Evolutionary conservation across 30 jellyfish, hydroid and myxozoan species (phyloP).

Genomic region (Catostylus mosaicus): DNA sequence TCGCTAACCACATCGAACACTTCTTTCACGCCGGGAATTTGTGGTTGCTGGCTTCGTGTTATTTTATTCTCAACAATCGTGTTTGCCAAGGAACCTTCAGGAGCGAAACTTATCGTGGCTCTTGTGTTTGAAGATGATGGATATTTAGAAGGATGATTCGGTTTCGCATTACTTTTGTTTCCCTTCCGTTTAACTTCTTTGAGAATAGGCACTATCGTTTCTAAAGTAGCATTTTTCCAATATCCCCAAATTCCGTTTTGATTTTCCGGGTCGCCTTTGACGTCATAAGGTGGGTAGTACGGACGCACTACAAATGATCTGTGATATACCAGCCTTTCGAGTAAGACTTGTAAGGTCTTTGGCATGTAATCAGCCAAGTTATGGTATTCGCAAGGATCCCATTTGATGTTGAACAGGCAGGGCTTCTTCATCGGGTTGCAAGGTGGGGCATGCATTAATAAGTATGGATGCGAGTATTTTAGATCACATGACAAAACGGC

Average conservation of each 20-base stretch:
- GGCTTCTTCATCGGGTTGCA: constrained; percentile 98
- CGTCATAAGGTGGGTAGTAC: constrained; percentile 78
- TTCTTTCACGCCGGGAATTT: constrained; percentile 44
- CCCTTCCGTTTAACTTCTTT: constrained; percentile 26
- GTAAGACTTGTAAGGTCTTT: constrained; percentile 83
- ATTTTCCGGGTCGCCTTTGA: constrained; percentile 87
- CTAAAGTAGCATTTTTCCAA: constrained; percentile 76
- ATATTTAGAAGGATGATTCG: neutral
- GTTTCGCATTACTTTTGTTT: neutral
- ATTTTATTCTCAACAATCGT: constrained; percentile 24
- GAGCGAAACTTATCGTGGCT: constrained; percentile 55
- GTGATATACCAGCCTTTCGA: constrained; percentile 79
- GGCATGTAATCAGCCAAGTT: constrained; percentile 99
- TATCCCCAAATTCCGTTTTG: constrained; percentile 92
- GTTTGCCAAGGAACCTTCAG: constrained; percentile 24
- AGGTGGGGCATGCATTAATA: constrained; percentile 98
- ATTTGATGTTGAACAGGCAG: constrained; percentile 94
- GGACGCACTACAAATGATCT: constrained; percentile 79
- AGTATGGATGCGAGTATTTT: constrained; percentile 95
- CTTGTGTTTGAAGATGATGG: constrained; percentile 16
- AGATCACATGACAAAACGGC: constrained; percentile 89
- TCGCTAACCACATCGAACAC: constrained; percentile 83
- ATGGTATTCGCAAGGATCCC: constrained; percentile 99
- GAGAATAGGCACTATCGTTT: constrained; percentile 47
- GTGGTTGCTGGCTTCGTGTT: constrained; percentile 42